phyloP scores from a whole-genome alignment of 2,888 invertebrate species.

The Drosophila prostipennis region DNA sequence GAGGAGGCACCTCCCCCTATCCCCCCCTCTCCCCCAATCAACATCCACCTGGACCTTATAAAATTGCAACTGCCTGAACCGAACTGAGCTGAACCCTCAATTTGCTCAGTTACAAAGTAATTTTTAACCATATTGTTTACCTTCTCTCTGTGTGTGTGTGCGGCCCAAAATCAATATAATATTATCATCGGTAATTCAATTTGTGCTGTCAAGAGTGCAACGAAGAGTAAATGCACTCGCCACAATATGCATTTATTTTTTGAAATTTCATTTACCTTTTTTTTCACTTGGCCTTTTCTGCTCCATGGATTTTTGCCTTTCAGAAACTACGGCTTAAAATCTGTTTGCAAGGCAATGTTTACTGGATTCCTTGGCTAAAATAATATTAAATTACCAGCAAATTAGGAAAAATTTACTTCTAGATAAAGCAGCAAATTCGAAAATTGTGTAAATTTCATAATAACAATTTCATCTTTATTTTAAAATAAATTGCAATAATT shows the following conservation, averaged over 20 bases:
- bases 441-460: no score
- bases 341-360: neutral
- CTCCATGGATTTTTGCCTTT: neutral
- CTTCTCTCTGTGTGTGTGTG: neutral
- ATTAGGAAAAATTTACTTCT: no score
- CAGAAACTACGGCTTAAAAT: neutral
- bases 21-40: no score
- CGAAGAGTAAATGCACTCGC: constrained; percentile 19
- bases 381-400: no score
- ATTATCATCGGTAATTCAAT: constrained; percentile 35
- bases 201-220: constrained; percentile 16
- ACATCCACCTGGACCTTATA: constrained; percentile 10
- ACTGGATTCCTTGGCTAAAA: no score
- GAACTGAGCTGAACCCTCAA: constrained; percentile 5
- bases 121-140: constrained; percentile 30
- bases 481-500: no score
- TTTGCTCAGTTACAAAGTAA: constrained; percentile 19
- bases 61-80: constrained; percentile 13
- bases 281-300: neutral
- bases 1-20: neutral
- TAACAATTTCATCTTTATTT: no score
- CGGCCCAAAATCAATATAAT: constrained; percentile 34
- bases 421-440: no score
- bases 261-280: neutral
- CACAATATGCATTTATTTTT: neutral